These are phyloP conservation scores for Corythoichthys haematopterus DNA, from an alignment of 2,113 vertebrate species.

Conservation along the genomic window DNA sequence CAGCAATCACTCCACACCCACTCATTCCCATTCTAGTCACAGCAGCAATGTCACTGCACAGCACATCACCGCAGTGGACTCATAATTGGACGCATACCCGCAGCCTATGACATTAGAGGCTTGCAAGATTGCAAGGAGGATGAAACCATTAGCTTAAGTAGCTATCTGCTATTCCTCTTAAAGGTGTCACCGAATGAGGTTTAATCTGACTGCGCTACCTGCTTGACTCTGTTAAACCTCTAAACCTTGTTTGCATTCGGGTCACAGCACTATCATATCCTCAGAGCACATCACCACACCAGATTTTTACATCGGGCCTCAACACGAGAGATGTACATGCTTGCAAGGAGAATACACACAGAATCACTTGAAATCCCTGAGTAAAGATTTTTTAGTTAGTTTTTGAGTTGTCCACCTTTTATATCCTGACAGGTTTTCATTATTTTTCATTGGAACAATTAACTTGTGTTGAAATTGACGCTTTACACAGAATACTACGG, in stretches of 20 bases:
- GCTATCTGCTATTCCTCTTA: background rate
- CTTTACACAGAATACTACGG: too few relatives aligned
- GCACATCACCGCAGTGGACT: background rate
- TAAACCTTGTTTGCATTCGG: background rate
- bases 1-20: background rate
- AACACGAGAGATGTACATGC: background rate
- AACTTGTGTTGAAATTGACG: too few relatives aligned
- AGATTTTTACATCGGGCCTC: background rate
- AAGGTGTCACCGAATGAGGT: background rate
- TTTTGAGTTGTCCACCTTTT: too few relatives aligned
- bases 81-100: background rate
- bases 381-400: background rate
- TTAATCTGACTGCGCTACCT: background rate
- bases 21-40: background rate
- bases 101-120: background rate
- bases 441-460: too few relatives aligned
- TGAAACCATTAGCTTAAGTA: constrained; percentile 1
- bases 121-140: background rate
- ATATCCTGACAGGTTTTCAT: too few relatives aligned
- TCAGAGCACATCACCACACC: background rate
- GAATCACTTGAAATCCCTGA: background rate
- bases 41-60: background rate
- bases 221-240: background rate
- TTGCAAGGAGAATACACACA: background rate
- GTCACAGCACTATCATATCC: background rate